Evolutionary conservation across 2,113 vertebrate genomes (phyloP).

Genomic region (Alexandromys fortis): DNA sequence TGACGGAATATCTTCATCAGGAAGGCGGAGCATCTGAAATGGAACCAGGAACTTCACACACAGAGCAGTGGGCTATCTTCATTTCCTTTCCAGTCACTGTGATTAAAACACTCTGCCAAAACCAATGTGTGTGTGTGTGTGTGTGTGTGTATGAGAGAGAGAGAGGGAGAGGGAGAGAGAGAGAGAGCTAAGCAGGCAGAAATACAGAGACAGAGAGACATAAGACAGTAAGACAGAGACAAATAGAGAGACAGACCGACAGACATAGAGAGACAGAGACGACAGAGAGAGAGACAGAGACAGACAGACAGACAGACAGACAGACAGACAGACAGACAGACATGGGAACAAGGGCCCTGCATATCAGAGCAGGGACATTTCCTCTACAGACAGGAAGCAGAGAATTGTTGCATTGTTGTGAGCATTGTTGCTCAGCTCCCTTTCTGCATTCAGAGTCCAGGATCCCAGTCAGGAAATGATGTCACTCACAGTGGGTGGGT

Average conservation of each 20-base stretch:
- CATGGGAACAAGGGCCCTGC: neutral
- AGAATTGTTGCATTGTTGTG: too few species aligned
- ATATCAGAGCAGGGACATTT: neutral
- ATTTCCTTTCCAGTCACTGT: neutral
- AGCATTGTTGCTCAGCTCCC: neutral
- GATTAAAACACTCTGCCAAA: neutral
- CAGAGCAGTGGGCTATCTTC: neutral
- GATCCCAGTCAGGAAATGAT: neutral
- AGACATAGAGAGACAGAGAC: neutral
- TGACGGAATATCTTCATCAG: constrained; percentile 66
- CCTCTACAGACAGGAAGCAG: neutral
- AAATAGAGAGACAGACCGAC: too few species aligned
- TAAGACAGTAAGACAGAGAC: too few species aligned
- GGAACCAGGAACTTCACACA: neutral
- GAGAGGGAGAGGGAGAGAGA: neutral
- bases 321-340: neutral
- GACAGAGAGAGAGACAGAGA: neutral
- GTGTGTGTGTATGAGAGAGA: too few species aligned
- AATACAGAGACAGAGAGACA: too few species aligned
- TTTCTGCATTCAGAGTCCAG: neutral
- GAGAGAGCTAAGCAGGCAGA: neutral
- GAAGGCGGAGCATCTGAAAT: constrained; percentile 11
- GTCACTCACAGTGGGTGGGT: neutral
- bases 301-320: neutral
- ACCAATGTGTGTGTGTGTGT: neutral